Evolutionary conservation across 2,888 invertebrate species (phyloP), one percentile per base, ranked within the genome.

Genomic region (Thereva unica): DNA sequence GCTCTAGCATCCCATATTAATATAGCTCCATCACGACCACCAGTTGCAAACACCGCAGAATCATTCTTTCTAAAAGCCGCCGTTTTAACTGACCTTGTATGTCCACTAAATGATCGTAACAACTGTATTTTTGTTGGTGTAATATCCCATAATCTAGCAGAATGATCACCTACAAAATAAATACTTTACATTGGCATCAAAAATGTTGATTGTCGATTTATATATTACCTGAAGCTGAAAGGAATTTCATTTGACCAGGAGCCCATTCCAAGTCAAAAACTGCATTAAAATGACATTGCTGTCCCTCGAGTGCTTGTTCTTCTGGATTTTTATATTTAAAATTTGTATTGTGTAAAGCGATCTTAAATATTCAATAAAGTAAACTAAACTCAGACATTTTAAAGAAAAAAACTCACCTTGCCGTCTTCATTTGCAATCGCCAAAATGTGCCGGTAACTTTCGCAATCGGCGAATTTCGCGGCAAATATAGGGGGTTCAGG

Each of bases 191-290:
- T 38, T 12, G 6, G 35, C 38, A 65, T 52, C 47, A 12, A 35
- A 6, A 41, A 5, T 4, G 54, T 12, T 41, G 42, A 64, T 52
- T 6, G 7, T 37, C 3, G 23, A 61, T n/a, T n/a, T 6, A 1
- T 8, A 42, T 59, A 49, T 64, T 73, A 77, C 89, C 89, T 52
- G 94, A 92, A 0, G 90, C 94, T 4, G 93, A 94, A 1, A 95
- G 87, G 67, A 95, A 84, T 74, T 88, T 89, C 85, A 86, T 86
- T 74, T 89, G 85, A 0, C 86, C 84, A 0, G 89, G 89, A 82
- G 89, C 88, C 95, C 95, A 96, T 1, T 90, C 89, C 63, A 95
- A 77, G 78, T 95, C 95, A 77, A 95, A 95, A 41, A 95, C 89
- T 0, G 95, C 95, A 83, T 95, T 95, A 74, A 85, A 86, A 79